Conservation (phyloP, 2,797 vertebrate species). For the Phrynocephalus guinanensis region DNA sequence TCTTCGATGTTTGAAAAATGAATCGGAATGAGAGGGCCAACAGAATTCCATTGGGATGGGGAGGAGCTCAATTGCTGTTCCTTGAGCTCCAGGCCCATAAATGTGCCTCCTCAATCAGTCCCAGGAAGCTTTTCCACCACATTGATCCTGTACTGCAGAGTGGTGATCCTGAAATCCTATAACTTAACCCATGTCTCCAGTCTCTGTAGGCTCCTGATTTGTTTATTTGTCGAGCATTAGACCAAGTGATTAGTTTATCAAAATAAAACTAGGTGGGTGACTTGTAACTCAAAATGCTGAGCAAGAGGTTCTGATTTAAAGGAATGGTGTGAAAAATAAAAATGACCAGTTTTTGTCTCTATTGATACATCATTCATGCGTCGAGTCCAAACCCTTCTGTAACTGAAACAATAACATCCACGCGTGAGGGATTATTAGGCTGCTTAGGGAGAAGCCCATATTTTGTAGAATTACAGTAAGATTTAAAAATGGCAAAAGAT, state of each 20-base stretch:
- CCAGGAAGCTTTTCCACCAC: neutral
- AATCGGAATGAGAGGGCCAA: slow-evolving; percentile 15
- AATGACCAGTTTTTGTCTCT: too few species aligned
- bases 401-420: too few species aligned
- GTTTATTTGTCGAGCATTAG: neutral
- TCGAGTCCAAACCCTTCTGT: too few species aligned
- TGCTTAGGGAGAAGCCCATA: too few species aligned
- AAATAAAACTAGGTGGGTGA: neutral
- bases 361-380: too few species aligned
- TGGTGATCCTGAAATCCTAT: neutral
- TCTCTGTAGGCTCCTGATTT: neutral
- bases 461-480: too few species aligned
- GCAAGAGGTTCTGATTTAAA: neutral
- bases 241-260: neutral
- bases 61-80: too few species aligned
- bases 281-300: neutral
- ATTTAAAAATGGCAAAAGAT: too few species aligned
- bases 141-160: neutral
- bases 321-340: too few species aligned
- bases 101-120: neutral
- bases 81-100: neutral
- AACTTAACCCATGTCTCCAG: neutral
- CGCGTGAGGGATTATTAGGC: too few species aligned
- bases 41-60: neutral
- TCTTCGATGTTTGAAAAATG: slow-evolving; percentile 18